A percentile compares a stretch with the other conserved stretches of the same genome.
Evolutionary conservation across 2,797 vertebrate genomes (phyloP).

Genomic region (Salmo trutta): DNA sequence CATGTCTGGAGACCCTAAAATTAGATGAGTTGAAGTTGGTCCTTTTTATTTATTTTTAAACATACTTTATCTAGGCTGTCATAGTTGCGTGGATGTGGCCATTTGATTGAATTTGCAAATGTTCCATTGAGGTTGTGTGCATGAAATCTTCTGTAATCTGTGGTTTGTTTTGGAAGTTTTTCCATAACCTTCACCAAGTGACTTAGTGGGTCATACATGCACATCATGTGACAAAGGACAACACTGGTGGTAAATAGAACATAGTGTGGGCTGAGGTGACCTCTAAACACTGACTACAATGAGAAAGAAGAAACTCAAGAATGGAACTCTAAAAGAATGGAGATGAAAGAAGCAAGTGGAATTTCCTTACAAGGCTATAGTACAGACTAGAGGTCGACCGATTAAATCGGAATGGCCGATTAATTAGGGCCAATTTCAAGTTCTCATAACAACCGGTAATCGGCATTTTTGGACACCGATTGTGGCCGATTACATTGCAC

Average conservation of each 20-base stretch:
- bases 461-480: no score
- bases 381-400: no score
- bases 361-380: not conserved
- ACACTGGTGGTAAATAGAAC: not conserved
- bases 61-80: not conserved
- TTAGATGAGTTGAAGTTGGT: not conserved
- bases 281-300: not conserved
- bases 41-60: not conserved
- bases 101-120: not conserved
- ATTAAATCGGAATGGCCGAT: no score
- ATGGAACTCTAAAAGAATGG: not conserved
- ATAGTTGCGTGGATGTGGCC: not conserved
- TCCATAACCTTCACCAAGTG: not conserved
- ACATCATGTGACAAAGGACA: not conserved
- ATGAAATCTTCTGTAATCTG: not conserved
- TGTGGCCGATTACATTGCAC: no score
- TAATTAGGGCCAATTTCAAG: no score
- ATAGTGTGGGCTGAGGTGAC: not conserved
- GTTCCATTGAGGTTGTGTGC: not conserved
- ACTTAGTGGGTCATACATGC: not conserved
- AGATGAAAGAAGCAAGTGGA: not conserved
- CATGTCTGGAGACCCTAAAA: not conserved
- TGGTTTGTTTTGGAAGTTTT: slow-evolving; percentile 6
- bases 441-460: no score
- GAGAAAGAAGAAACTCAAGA: not conserved